Base-by-base conservation (phyloP, 2,888 invertebrate species). In the Melipona bicolor region DNA sequence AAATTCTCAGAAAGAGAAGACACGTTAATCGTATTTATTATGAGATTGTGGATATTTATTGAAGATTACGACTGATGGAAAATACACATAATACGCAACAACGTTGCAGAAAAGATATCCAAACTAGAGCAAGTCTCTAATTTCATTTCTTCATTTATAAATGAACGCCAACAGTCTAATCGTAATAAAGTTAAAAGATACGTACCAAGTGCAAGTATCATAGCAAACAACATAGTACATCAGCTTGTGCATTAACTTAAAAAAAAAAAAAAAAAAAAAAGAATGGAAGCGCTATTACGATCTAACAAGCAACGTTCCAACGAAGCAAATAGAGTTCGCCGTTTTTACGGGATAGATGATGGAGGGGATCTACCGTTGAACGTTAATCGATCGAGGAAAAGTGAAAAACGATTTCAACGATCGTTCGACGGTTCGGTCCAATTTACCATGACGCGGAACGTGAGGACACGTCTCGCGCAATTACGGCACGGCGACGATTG, bases 401-500 rank as follows among this genome's bases (percentile, higher is more conserved):
- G 59, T 56, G 77, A 72, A n/a, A 54, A 81, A 78, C 64, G 54
- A 67, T 72, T 79, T 69, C 24, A 70, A 83, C 50, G 61, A 82
- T 67, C 62, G 32, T 61, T 21, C 27, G 49, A 59, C 59, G 21
- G 27, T 68, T 76, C 67, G 9, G 65, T 19, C 62, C 77, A 79
- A 79, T 79, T 85, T 69, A 61, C 71, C 59, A 36, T 61, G 77
- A 61, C 74, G 59, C 59, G 68, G 75, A 77, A 85, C 75, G 67
- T 59, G 71, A 74, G 52, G 43, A 64, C n/a, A 32, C 52, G 54
- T 56, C 67, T 72, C n/a, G 59, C 64, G 77, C 84, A 85, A 87
- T 88, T 87, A 87, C 87, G 67, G 69, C 27, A 62, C 50, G 64
- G 84, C 74, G 83, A 85, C 74, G 85, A 86, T 89, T 84, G 87